A percentile compares a stretch with the other conserved stretches of the same genome.
Evolutionary conservation across 2,888 invertebrate genomes (phyloP).

Genomic region (Invenusta paracnida): DNA sequence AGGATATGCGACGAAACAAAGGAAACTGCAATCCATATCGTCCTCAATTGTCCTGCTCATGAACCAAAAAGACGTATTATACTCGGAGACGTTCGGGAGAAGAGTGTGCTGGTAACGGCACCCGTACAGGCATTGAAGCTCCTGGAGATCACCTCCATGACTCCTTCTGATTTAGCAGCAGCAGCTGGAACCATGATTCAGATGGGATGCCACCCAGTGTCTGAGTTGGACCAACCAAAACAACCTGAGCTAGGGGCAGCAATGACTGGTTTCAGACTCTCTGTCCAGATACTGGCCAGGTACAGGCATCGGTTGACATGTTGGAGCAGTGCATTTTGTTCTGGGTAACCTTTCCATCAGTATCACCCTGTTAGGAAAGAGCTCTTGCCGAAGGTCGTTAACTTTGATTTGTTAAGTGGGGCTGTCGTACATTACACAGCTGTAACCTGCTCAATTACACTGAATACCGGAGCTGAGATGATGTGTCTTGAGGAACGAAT

Average conservation of each 20-base stretch:
- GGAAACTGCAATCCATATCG: too few species aligned
- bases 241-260: neutral
- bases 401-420: neutral
- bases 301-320: neutral
- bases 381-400: neutral
- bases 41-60: too few species aligned
- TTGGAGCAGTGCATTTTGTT: neutral
- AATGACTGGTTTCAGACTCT: conserved; percentile 2
- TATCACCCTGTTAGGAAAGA: neutral
- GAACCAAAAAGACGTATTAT: too few species aligned
- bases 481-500: neutral
- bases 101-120: too few species aligned
- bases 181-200: conserved; percentile 4
- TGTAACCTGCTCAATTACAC: neutral
- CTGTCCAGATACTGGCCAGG: neutral
- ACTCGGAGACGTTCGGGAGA: too few species aligned
- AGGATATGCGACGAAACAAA: too few species aligned
- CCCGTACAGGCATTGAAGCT: too few species aligned
- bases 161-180: too few species aligned
- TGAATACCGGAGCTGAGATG: neutral
- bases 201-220: conserved; percentile 22
- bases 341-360: neutral
- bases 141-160: too few species aligned
- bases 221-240: conserved; percentile 25
- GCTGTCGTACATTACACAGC: neutral